Evolutionary conservation across 2,113 vertebrate species (phyloP).

Genomic region (Machaerirhynchus nigripectus): DNA sequence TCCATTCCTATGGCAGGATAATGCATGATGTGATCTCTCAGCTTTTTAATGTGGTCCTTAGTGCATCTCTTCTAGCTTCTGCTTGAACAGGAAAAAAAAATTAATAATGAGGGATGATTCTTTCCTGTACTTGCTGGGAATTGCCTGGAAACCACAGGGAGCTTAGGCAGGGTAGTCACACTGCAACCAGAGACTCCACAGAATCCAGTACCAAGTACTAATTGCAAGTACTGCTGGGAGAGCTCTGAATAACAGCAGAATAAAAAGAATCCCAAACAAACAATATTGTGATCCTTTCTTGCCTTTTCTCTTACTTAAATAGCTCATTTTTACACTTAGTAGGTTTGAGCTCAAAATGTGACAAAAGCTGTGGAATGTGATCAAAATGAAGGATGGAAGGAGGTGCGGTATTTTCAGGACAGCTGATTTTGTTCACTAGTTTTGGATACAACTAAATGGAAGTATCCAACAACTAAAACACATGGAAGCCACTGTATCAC

Average conservation of each 20-base stretch:
- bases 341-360: neutral
- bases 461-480: neutral
- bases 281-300: neutral
- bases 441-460: conserved; percentile 3
- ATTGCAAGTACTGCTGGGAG: neutral
- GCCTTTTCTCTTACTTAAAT: neutral
- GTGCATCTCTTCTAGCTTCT: conserved; percentile 3
- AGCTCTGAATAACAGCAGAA: neutral
- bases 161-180: neutral
- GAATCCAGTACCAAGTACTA: neutral
- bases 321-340: neutral
- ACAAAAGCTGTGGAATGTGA: neutral
- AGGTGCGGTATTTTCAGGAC: neutral
- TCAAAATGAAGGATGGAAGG: neutral
- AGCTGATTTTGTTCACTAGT: neutral
- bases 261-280: neutral
- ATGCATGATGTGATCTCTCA: conserved; percentile 43
- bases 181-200: neutral
- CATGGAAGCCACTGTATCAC: neutral
- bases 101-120: conserved; percentile 11
- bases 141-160: neutral
- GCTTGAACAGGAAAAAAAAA: conserved; percentile 10
- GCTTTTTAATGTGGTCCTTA: conserved; percentile 52
- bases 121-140: conserved; percentile 5
- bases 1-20: conserved; percentile 32